Evolutionary conservation across 2,888 invertebrate species (phyloP).

Genomic region (Caenorhabditis sp.): DNA sequence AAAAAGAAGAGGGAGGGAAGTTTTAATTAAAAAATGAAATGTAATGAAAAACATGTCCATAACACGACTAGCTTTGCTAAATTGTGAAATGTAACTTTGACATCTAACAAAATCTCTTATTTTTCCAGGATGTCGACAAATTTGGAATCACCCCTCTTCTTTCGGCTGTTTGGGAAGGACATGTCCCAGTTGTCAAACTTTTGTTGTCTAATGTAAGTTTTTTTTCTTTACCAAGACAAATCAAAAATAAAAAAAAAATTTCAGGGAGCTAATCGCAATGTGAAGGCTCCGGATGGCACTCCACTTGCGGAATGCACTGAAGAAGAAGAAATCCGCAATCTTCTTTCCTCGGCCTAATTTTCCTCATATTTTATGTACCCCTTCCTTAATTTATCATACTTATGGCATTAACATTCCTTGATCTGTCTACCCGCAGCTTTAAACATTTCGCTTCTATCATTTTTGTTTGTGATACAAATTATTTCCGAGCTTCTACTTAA

Average conservation of each 20-base stretch:
- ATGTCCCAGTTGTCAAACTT: constrained; percentile 87
- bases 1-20: too few relatives aligned
- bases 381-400: neutral
- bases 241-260: neutral
- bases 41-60: too few relatives aligned
- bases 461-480: constrained; percentile 1
- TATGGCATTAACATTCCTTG: neutral
- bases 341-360: constrained; percentile 16
- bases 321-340: constrained; percentile 38
- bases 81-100: too few relatives aligned
- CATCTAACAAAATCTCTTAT: too few relatives aligned
- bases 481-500: neutral
- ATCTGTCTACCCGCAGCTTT: constrained; percentile 16
- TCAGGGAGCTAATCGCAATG: constrained; percentile 43
- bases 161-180: constrained; percentile 96
- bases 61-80: too few relatives aligned
- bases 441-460: constrained; percentile 1
- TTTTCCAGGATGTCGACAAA: constrained; percentile 85
- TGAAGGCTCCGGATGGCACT: constrained; percentile 47
- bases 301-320: constrained; percentile 49
- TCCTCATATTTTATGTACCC: neutral
- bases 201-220: constrained; percentile 83
- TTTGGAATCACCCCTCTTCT: constrained; percentile 92
- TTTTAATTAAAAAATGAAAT: too few relatives aligned
- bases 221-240: neutral